phyloP scores from a whole-genome alignment of 2,797 vertebrate species.

The Hyperoplus immaculatus region DNA sequence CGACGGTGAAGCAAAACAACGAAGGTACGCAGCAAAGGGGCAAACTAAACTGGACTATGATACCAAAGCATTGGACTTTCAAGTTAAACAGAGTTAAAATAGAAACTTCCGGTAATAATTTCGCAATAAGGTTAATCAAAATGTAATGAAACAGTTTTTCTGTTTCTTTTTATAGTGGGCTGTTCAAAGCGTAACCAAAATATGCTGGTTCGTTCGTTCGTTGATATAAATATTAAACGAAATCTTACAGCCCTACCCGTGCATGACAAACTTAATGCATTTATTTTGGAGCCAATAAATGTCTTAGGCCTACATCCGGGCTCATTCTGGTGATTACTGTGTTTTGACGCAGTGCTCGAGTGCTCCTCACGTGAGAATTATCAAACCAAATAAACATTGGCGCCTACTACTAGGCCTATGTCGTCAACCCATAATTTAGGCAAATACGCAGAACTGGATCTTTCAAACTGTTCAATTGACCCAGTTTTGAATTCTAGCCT shows the following conservation, averaged over 20 bases:
- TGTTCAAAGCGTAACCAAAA: rapidly evolving
- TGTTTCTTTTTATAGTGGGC: rapidly evolving
- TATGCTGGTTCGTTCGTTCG: rapidly evolving
- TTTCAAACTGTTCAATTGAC: too few species aligned
- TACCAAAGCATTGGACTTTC: neutral
- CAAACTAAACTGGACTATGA: slow-evolving; percentile 49
- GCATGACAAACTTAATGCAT: rapidly evolving
- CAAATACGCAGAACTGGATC: too few species aligned
- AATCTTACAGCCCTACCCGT: too few species aligned
- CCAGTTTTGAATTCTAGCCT: too few species aligned
- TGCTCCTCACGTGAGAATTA: slow-evolving; percentile 50
- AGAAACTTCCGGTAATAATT: neutral
- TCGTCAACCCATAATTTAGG: neutral
- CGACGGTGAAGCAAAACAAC: neutral
- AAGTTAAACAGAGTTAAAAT: rapidly evolving
- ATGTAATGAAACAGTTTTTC: too few species aligned
- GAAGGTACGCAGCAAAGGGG: neutral
- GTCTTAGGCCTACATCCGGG: neutral
- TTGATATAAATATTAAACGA: neutral
- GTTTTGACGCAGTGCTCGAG: neutral
- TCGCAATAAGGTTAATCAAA: neutral
- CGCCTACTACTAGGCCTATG: too few species aligned
- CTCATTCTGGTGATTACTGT: rapidly evolving
- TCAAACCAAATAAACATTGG: neutral
- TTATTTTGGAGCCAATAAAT: slow-evolving; percentile 27